These are phyloP conservation scores for Leuctra nigra DNA, from an alignment of 2,888 invertebrate genomes.

Conservation along the genomic window DNA sequence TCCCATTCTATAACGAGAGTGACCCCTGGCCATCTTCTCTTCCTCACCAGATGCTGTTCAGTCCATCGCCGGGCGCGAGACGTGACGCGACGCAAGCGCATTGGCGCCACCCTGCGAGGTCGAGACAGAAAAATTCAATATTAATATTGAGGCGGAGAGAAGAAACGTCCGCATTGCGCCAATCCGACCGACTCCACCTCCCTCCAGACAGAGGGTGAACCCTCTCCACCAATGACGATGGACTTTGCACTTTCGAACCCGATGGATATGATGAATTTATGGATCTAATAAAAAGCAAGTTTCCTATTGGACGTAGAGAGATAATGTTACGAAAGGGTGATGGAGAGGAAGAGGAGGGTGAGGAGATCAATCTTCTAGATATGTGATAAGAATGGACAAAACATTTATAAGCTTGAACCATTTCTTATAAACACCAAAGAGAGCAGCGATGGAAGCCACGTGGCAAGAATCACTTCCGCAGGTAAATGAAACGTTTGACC, in stretches of 20 bases:
- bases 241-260: conserved; percentile 26
- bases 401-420: neutral
- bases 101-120: conserved; percentile 45
- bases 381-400: conserved; percentile 2
- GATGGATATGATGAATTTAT: conserved; percentile 69
- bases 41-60: conserved; percentile 8
- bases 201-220: conserved; percentile 19
- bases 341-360: conserved; percentile 9
- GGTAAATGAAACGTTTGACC: neutral
- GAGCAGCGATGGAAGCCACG: too few species aligned
- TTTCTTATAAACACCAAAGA: too few species aligned
- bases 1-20: conserved; percentile 24
- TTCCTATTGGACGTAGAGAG: conserved; percentile 54
- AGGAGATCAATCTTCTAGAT: conserved; percentile 15
- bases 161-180: conserved; percentile 47
- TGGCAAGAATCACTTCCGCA: too few species aligned
- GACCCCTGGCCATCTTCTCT: conserved; percentile 20
- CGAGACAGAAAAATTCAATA: conserved; percentile 70
- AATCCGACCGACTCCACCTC: conserved; percentile 40
- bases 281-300: conserved; percentile 69
- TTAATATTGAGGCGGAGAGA: conserved; percentile 69
- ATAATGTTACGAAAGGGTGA: conserved; percentile 4
- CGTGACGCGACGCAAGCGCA: conserved; percentile 13
- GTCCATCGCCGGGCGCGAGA: conserved; percentile 14
- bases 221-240: conserved; percentile 29